Base-by-base conservation (phyloP, 2,797 vertebrate species). In the Brachyrhaphis roseni region DNA sequence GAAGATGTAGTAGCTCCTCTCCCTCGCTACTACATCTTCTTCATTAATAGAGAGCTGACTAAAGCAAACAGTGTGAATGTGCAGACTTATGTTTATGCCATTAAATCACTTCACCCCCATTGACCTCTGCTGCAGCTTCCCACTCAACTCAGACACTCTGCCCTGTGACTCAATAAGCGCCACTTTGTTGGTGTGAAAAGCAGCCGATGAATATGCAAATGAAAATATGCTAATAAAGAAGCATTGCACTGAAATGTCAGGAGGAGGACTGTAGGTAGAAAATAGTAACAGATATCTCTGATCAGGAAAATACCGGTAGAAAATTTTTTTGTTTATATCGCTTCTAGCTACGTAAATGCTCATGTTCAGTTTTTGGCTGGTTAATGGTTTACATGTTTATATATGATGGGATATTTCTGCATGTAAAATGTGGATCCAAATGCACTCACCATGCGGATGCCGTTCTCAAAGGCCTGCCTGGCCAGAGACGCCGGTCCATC, bases 401-500 rank as follows among this genome's bases (percentile, higher is more conserved):
- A 75, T 39, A 36, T 62, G 51, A 53, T 53, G 23, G 34, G 46
- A 68, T n/a, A 8, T 72, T 55, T 84, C 55, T 84, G 76, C 23
- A 53, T 84, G 62, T 81, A 49, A 76, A 70, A 64, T 62, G 23
- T 79, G 71, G 73, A 20, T 59, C 83, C 0, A 15, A 78, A 10
- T 72, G 71, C 68, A 51, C 97, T 76, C 95, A 99, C 98, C 97
- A 94, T 95, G 93, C 98, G 96, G 87, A 99, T 98, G 84, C 98
- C 98, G 0, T 98, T 99, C 92, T 99, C 98, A 82, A 99, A 99
- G 84, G 98, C 98, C 91, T 99, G 97, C 31, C 97, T 96, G 78
- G 98, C 98, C 49, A 99, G 96, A n/a, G 98, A 96, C 47, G 98
- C 98, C 0, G 98, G 98, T 76, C 98, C 98, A 0, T 99, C 98